Conservation (phyloP, 2,797 vertebrate species). For the Eleutherodactylus coqui region DNA sequence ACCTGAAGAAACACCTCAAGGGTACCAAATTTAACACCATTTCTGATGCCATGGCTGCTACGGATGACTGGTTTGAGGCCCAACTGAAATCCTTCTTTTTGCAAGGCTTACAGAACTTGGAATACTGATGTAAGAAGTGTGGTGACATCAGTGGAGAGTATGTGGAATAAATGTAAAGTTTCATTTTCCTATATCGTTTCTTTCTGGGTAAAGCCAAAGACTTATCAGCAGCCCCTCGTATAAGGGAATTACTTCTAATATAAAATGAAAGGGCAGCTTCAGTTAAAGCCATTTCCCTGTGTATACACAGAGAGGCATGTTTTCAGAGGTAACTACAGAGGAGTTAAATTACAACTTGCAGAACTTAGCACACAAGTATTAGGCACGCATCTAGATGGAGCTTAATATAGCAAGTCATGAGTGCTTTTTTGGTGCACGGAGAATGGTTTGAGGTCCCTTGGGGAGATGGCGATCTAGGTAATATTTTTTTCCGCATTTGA, state of each 20-base stretch:
- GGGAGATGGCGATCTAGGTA: slow-evolving; percentile 95
- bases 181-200: too few species aligned
- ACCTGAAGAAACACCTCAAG: too few species aligned
- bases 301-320: background rate
- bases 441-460: slow-evolving; percentile 87
- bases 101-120: too few species aligned
- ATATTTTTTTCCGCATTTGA: slow-evolving; percentile 54
- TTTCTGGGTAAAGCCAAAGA: too few species aligned
- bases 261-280: background rate
- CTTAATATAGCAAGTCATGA: slow-evolving; percentile 75
- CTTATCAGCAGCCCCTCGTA: too few species aligned
- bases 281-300: background rate
- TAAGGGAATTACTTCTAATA: background rate
- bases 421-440: slow-evolving; percentile 78
- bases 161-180: too few species aligned
- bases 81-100: too few species aligned
- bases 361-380: slow-evolving; percentile 47
- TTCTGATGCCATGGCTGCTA: too few species aligned
- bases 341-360: slow-evolving; percentile 47
- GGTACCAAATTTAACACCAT: too few species aligned
- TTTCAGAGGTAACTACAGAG: slow-evolving; percentile 37
- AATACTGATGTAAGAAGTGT: too few species aligned
- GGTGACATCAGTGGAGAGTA: too few species aligned
- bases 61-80: too few species aligned
- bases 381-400: slow-evolving; percentile 43